phyloP scores from a whole-genome alignment of 1,140 invertebrate species.

The Acromyrmex heyeri region DNA sequence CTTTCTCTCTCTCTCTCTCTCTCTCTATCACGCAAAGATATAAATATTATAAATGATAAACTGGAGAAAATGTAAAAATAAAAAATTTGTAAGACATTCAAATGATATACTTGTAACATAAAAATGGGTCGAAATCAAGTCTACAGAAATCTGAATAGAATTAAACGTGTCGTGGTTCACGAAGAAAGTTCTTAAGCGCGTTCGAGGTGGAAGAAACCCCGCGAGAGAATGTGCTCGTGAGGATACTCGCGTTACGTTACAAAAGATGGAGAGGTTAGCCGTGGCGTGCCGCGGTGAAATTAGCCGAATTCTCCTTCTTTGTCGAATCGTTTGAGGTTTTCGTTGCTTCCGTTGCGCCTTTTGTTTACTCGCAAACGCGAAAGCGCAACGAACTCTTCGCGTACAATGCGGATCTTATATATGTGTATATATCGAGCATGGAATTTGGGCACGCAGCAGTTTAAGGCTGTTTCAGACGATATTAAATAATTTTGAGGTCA shows the following conservation, averaged over 20 bases:
- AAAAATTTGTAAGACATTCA: neutral
- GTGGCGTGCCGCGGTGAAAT: conserved; percentile 51
- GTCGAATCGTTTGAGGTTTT: conserved; percentile 51
- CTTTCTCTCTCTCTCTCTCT: no score
- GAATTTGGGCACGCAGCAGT: conserved; percentile 18
- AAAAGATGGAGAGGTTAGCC: conserved; percentile 49
- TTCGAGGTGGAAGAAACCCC: conserved; percentile 14
- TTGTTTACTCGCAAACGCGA: conserved; percentile 53
- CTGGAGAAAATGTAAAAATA: neutral
- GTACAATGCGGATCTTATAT: conserved; percentile 22
- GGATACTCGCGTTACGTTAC: conserved; percentile 37
- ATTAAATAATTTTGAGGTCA: neutral
- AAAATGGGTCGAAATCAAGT: neutral
- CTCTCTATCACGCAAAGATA: neutral
- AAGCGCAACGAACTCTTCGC: conserved; percentile 52
- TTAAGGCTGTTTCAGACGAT: conserved; percentile 20
- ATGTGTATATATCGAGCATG: neutral
- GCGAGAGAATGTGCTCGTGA: conserved; percentile 27
- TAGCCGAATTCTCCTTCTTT: conserved; percentile 59
- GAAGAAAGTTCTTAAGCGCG: neutral
- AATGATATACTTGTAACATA: neutral
- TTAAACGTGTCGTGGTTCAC: neutral
- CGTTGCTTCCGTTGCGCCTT: conserved; percentile 52
- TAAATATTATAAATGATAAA: no score
- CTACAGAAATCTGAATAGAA: neutral